These are phyloP conservation scores for Carcinoscorpius rotundicauda DNA, from an alignment of 1,140 invertebrate genomes.

Conservation along the genomic window DNA sequence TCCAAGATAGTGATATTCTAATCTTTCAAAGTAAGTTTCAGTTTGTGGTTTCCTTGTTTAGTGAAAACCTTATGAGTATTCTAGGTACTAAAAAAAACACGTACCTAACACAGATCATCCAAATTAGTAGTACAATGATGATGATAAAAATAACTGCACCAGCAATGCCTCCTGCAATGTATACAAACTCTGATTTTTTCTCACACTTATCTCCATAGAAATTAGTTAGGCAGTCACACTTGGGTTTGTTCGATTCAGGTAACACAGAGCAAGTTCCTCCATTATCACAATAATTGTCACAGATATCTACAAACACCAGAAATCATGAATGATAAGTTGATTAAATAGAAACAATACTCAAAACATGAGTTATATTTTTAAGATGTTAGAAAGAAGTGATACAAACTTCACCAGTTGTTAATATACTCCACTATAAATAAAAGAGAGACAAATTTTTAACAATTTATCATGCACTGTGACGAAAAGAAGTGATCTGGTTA, in stretches of 20 bases:
- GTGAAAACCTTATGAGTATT: neutral
- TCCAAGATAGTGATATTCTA: too few relatives aligned
- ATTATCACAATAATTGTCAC: constrained; percentile 76
- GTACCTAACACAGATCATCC: constrained; percentile 91
- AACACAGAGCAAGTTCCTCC: constrained; percentile 76
- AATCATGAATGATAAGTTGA: neutral
- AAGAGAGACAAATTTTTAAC: too few relatives aligned
- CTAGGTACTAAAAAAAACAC: constrained; percentile 4
- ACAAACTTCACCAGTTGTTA: too few relatives aligned
- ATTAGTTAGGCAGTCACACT: constrained; percentile 75
- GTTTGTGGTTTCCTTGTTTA: neutral
- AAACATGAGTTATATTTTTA: neutral
- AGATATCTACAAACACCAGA: constrained; percentile 52
- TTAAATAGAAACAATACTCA: too few relatives aligned
- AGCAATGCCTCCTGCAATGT: constrained; percentile 84
- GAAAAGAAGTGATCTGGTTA: too few relatives aligned
- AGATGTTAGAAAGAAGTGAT: neutral
- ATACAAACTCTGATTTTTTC: constrained; percentile 86
- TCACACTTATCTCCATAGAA: constrained; percentile 82
- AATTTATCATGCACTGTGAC: too few relatives aligned
- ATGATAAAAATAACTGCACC: constrained; percentile 83
- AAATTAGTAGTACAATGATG: constrained; percentile 78
- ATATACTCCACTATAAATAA: too few relatives aligned
- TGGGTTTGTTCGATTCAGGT: constrained; percentile 40
- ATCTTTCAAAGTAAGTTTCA: too few relatives aligned